Evolutionary conservation across 2,888 invertebrate species (phyloP).

Genomic region (Globia sparganii): DNA sequence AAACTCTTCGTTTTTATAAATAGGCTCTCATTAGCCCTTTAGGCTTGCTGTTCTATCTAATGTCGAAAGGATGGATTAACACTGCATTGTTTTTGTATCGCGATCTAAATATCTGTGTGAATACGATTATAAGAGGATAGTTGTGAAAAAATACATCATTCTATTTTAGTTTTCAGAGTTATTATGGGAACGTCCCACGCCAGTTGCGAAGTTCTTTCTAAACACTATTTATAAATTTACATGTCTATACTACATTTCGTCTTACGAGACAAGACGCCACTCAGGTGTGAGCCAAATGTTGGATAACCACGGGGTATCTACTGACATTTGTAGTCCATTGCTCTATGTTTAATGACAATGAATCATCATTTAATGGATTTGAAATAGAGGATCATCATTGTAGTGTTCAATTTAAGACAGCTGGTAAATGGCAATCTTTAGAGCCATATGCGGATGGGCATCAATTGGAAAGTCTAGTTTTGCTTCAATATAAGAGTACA

Average conservation of each 20-base stretch:
- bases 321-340: conserved; percentile 64
- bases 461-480: conserved; percentile 43
- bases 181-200: conserved; percentile 75
- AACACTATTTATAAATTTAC: conserved; percentile 67
- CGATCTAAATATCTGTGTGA: conserved; percentile 62
- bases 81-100: conserved; percentile 53
- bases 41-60: conserved; percentile 68
- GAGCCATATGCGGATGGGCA: conserved; percentile 23
- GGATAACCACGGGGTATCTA: conserved; percentile 60
- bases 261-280: conserved; percentile 27
- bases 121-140: conserved; percentile 56
- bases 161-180: conserved; percentile 73
- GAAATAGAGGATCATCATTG: conserved; percentile 44
- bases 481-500: too few relatives aligned
- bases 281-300: conserved; percentile 75
- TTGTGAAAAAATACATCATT: conserved; percentile 64
- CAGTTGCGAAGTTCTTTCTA: conserved; percentile 74
- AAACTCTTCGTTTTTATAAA: conserved; percentile 75
- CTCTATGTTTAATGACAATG: conserved; percentile 57
- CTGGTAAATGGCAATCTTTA: conserved; percentile 40
- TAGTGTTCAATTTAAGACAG: conserved; percentile 19
- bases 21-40: conserved; percentile 69
- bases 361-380: conserved; percentile 62
- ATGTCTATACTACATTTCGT: conserved; percentile 46
- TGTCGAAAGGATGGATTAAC: conserved; percentile 65